These are phyloP conservation scores for Petrocephalus microphthalmus DNA, from an alignment of 2,113 vertebrate genomes.

Conservation along the genomic window DNA sequence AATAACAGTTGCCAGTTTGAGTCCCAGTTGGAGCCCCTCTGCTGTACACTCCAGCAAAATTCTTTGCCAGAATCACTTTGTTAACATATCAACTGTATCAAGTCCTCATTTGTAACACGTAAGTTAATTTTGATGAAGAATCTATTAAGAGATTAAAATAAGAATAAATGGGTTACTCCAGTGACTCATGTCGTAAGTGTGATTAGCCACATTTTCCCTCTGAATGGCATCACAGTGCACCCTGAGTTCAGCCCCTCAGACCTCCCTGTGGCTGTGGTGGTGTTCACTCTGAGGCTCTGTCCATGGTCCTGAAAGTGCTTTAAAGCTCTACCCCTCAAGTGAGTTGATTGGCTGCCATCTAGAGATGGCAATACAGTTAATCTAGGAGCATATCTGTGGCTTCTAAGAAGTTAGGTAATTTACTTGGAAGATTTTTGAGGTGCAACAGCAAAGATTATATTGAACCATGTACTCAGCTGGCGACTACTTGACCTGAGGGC, in stretches of 20 bases:
- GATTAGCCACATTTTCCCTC: neutral
- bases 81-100: neutral
- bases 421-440: neutral
- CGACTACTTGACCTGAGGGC: neutral
- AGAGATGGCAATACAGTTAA: neutral
- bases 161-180: neutral
- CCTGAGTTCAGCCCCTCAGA: neutral
- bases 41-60: neutral
- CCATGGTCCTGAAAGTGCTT: neutral
- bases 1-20: neutral
- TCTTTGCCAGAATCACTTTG: neutral
- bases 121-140: neutral
- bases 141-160: neutral
- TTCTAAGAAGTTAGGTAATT: neutral
- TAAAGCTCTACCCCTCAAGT: neutral
- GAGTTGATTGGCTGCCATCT: neutral
- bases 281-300: neutral
- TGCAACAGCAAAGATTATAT: neutral
- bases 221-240: neutral
- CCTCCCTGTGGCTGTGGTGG: no score
- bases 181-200: neutral
- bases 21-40: neutral
- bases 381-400: neutral
- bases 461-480: neutral
- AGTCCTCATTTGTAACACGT: neutral